These are phyloP conservation scores for Falco novaeseelandiae DNA, from an alignment of 2,797 vertebrate species.

Conservation along the genomic window DNA sequence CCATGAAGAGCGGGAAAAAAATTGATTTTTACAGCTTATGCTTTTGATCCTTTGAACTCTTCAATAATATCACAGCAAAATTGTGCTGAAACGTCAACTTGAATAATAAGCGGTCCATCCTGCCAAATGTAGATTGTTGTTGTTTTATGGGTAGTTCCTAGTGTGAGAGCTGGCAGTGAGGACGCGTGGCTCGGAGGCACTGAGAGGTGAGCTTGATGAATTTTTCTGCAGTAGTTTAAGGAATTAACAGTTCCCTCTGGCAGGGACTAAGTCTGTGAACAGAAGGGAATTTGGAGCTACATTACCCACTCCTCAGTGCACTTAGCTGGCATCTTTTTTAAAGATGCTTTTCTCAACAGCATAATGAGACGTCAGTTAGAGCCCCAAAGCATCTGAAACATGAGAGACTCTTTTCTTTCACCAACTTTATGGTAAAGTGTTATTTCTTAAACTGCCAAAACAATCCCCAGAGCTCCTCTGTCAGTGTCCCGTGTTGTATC, in stretches of 20 bases:
- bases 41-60: neutral
- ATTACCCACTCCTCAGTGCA: neutral
- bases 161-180: neutral
- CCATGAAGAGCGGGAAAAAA: neutral
- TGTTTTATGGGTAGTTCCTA: neutral
- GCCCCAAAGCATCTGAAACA: neutral
- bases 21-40: neutral
- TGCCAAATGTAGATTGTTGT: neutral
- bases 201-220: neutral
- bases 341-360: neutral
- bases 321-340: neutral
- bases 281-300: neutral
- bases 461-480: neutral
- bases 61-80: neutral
- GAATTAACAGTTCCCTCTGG: neutral
- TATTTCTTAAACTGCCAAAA: neutral
- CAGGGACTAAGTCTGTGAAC: neutral
- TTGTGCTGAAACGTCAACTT: neutral
- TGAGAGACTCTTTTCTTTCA: neutral
- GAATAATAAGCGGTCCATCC: neutral
- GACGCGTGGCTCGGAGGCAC: neutral
- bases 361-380: neutral
- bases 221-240: neutral
- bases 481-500: rapidly evolving
- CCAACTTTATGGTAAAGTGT: neutral